These are phyloP conservation scores for Lateolabrax maculatus DNA, from an alignment of 2,797 vertebrate genomes.

Conservation along the genomic window DNA sequence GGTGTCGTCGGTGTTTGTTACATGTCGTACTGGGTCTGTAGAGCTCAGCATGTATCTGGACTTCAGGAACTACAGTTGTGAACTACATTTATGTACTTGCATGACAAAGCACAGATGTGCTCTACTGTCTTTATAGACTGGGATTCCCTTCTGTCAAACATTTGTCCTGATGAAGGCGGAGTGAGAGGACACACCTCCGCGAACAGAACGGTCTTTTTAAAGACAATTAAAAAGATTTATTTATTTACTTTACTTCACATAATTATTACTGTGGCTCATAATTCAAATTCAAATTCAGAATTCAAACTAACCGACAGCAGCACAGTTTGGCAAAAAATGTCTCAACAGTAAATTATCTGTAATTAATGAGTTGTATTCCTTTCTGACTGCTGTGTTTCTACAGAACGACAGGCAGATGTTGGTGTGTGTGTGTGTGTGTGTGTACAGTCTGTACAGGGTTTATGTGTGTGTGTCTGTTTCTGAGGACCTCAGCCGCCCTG, in stretches of 20 bases:
- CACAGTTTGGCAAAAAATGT: background rate
- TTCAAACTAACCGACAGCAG: background rate
- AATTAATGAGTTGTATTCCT: background rate
- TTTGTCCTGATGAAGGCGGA: too few relatives aligned
- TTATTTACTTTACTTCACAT: background rate
- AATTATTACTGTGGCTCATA: background rate
- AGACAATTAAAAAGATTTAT: background rate
- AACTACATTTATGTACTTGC: too few relatives aligned
- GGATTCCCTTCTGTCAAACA: too few relatives aligned
- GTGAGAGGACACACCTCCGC: too few relatives aligned
- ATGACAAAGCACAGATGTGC: too few relatives aligned
- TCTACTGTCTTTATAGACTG: too few relatives aligned
- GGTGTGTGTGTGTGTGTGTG: slow-evolving; percentile 4
- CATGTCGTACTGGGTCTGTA: too few relatives aligned
- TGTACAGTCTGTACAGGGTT: background rate
- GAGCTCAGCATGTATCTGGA: too few relatives aligned
- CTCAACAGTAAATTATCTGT: background rate
- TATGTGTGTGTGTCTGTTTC: slow-evolving; percentile 1
- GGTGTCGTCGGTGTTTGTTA: too few relatives aligned
- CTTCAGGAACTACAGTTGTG: too few relatives aligned
- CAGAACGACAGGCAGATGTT: background rate
- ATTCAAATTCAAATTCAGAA: too few relatives aligned
- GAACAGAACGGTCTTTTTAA: background rate
- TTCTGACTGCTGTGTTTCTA: background rate
- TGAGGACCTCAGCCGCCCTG: background rate